Evolutionary conservation across 2,797 vertebrate species (phyloP), one percentile per base, ranked within the genome.

Genomic region (Anolis apletophallus): DNA sequence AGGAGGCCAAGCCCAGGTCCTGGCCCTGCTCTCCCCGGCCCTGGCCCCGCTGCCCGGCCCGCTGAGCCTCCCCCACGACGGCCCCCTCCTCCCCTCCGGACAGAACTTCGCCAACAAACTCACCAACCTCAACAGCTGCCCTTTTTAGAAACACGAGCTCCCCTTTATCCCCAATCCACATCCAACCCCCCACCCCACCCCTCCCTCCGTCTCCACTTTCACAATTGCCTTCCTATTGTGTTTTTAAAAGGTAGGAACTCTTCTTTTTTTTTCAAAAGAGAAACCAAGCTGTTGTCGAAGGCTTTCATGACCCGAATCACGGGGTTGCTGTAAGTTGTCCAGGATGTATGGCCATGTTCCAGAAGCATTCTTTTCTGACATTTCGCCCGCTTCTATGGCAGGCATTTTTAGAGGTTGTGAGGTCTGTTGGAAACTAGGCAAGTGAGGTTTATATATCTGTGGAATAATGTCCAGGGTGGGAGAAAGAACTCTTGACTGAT

Each of bases 21-120:
- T 99, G 96, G 98, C 98, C 82, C 98, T 99, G 97, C 91, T 99
- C 93, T 98, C 96, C 93, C 98, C 98, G 21, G 97, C 98, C 9
- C 95, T 99, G 95, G 96, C 98, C 86, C 98, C 98, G 23, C 96
- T 97, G 87, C 98, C 98, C 81, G 97, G 94, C 95, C 98, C 98
- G 92, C 96, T 98, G 95, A 98, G 96, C 95, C 96, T 98, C 87
- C 94, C 98, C n/a, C 97, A 97, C 95, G 98, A 99, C 91, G 98
- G 98, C 91, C 94, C 95, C 67, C 95, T 98, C 69, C 93, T 97
- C 90, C 97, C 97, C 64, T 91, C 96, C n/a, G 94, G 97, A 73
- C 97, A 97, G 90, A 96, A 96, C 90, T 99, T 98, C 94, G 93
- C 97, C 92, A 97, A 96, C 96, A 99, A 99, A 97, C 97, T 96